These are phyloP conservation scores for Amniataba percoides DNA, from an alignment of 2,797 vertebrate genomes.

Conservation along the genomic window DNA sequence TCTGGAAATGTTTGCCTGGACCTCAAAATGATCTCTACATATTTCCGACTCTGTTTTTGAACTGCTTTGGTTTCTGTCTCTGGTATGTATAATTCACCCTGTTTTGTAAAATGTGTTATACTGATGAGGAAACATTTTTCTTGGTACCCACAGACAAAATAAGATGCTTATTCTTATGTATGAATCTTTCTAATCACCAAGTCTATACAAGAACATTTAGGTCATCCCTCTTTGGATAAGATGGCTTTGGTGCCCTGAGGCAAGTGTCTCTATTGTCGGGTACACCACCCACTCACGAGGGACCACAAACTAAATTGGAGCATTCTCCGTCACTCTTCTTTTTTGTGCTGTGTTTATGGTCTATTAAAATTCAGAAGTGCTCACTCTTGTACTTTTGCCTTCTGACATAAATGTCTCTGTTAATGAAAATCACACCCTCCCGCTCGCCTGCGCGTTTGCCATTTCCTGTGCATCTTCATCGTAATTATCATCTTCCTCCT, in stretches of 20 bases:
- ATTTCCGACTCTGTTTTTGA: conserved; percentile 53
- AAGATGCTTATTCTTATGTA: conserved; percentile 26
- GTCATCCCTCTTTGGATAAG: conserved; percentile 57
- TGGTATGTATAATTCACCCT: conserved; percentile 47
- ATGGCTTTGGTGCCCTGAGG: conserved; percentile 55
- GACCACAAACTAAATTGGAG: conserved; percentile 30
- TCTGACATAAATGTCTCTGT: conserved; percentile 39
- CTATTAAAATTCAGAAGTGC: conserved; percentile 49
- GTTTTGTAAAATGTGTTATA: conserved; percentile 39
- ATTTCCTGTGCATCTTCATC: conserved; percentile 41
- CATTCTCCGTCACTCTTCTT: conserved; percentile 33
- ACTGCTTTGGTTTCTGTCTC: conserved; percentile 1
- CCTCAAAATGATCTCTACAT: conserved; percentile 31
- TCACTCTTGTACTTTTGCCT: conserved; percentile 41
- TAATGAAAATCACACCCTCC: conserved; percentile 44
- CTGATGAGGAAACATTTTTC: neutral
- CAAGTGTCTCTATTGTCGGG: conserved; percentile 51
- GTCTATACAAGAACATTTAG: conserved; percentile 63
- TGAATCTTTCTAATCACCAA: conserved; percentile 59
- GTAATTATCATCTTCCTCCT: conserved; percentile 41
- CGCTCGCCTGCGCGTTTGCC: conserved; percentile 2
- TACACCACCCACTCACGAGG: conserved; percentile 55
- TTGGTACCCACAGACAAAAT: conserved; percentile 32
- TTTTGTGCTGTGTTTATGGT: conserved; percentile 41
- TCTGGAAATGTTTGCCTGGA: conserved; percentile 36